Percentiles rank a stretch among this genome's conserved stretches.
These are phyloP conservation scores for Drosophila robusta DNA, from an alignment of 2,888 invertebrate species.

Conservation along the genomic window DNA sequence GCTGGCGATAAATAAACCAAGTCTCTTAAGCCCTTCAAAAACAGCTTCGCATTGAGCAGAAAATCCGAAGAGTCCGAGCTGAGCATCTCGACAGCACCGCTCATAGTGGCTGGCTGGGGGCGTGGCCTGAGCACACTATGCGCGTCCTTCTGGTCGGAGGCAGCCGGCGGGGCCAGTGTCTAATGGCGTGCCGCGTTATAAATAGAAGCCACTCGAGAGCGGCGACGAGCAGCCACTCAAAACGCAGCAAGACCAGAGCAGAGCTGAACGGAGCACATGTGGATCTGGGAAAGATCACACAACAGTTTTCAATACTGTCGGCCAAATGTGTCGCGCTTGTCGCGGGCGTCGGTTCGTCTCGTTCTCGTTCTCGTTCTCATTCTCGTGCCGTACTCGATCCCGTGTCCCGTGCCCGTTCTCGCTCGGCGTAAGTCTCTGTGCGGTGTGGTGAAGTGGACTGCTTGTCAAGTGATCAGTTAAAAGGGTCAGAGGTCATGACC, in stretches of 20 bases:
- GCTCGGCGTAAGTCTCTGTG: neutral
- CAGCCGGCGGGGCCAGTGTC: constrained; percentile 54
- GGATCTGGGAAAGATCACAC: constrained; percentile 30
- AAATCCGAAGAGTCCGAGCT: constrained; percentile 34
- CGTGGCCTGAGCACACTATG: constrained; percentile 55
- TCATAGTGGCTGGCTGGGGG: constrained; percentile 34
- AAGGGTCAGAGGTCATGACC: constrained; percentile 58
- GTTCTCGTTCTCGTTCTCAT: constrained; percentile 13
- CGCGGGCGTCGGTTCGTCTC: constrained; percentile 68
- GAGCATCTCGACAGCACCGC: too few species aligned
- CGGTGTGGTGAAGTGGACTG: constrained; percentile 20
- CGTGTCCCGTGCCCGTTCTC: neutral
- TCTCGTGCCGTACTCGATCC: neutral
- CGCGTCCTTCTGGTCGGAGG: constrained; percentile 68
- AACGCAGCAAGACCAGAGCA: constrained; percentile 58
- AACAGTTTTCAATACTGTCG: constrained; percentile 63
- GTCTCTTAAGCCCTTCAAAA: constrained; percentile 65
- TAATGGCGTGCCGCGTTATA: constrained; percentile 78
- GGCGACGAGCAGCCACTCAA: constrained; percentile 70
- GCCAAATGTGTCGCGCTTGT: constrained; percentile 82
- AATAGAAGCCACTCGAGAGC: constrained; percentile 80
- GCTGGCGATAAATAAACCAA: constrained; percentile 54
- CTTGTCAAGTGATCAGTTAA: constrained; percentile 9
- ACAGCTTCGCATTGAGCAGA: constrained; percentile 61
- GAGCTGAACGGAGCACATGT: constrained; percentile 38